Conservation (phyloP, 1,140 invertebrate genomes). For the Tetramorium alpestre region DNA sequence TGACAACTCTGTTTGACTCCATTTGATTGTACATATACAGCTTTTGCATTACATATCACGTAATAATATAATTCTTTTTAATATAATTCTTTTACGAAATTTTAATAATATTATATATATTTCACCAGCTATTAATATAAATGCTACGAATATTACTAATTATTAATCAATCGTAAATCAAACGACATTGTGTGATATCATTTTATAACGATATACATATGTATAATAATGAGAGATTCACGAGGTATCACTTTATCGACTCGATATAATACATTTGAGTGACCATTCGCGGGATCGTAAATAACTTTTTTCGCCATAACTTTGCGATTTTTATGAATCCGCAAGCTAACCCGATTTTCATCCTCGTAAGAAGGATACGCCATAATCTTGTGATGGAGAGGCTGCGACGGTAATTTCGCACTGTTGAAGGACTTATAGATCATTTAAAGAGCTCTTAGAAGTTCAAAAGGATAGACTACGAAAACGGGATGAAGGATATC, state of each 20-base stretch:
- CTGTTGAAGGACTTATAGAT: slow-evolving; percentile 60
- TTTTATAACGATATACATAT: neutral
- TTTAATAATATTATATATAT: neutral
- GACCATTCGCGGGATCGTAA: neutral
- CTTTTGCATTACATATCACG: neutral
- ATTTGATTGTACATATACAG: neutral
- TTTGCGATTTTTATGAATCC: slow-evolving; percentile 21
- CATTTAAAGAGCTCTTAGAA: slow-evolving; percentile 58
- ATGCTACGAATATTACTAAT: slow-evolving; percentile 12
- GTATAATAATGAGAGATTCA: slow-evolving; percentile 3
- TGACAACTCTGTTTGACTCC: neutral
- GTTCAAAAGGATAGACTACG: slow-evolving; percentile 41
- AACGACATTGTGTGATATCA: neutral
- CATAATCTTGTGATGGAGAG: slow-evolving; percentile 8
- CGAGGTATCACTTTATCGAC: neutral
- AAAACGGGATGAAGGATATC: slow-evolving; percentile 50
- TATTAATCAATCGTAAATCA: neutral
- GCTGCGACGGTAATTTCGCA: slow-evolving; percentile 59
- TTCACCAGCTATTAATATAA: neutral
- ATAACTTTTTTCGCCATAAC: neutral
- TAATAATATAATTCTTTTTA: neutral
- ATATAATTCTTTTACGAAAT: too few relatives aligned
- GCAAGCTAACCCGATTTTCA: slow-evolving; percentile 41
- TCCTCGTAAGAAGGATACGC: slow-evolving; percentile 18
- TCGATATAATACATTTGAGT: neutral